phyloP scores from a whole-genome alignment of 2,113 vertebrate genomes.

The Bos indicus region DNA sequence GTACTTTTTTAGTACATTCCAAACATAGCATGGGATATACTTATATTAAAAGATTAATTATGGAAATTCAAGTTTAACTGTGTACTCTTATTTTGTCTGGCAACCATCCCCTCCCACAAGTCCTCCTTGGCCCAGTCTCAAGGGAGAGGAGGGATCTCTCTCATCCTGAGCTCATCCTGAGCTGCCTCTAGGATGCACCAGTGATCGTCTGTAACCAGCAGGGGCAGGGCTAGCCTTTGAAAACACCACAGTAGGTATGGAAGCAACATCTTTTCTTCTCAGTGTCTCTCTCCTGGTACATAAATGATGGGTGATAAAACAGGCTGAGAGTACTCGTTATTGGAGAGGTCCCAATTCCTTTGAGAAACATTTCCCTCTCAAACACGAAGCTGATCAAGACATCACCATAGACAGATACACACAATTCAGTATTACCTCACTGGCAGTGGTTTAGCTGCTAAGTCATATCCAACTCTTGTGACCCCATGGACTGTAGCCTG shows the following conservation, averaged over 20 bases:
- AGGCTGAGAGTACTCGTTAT: not conserved
- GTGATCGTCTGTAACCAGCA: not conserved
- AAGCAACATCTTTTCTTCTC: not conserved
- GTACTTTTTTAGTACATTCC: not conserved
- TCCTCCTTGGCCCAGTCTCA: not conserved
- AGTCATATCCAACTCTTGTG: rapidly evolving
- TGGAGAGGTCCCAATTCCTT: not conserved
- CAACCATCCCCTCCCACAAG: not conserved
- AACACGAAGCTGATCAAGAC: not conserved
- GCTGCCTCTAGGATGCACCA: too few species aligned
- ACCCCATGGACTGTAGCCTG: not conserved
- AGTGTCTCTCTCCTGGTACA: not conserved
- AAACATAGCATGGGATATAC: not conserved
- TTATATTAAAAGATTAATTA: not conserved
- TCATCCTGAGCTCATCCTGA: rapidly evolving
- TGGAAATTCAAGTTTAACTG: not conserved
- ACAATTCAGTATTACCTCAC: rapidly evolving
- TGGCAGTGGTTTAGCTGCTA: not conserved
- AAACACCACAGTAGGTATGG: too few species aligned
- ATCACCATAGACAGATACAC: rapidly evolving
- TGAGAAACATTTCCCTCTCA: not conserved
- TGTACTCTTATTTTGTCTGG: not conserved
- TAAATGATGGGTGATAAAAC: not conserved
- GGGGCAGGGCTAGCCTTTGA: not conserved
- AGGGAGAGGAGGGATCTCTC: not conserved